These are phyloP conservation scores for Muraenolepis orangiensis DNA, from an alignment of 2,797 vertebrate species.

Conservation along the genomic window DNA sequence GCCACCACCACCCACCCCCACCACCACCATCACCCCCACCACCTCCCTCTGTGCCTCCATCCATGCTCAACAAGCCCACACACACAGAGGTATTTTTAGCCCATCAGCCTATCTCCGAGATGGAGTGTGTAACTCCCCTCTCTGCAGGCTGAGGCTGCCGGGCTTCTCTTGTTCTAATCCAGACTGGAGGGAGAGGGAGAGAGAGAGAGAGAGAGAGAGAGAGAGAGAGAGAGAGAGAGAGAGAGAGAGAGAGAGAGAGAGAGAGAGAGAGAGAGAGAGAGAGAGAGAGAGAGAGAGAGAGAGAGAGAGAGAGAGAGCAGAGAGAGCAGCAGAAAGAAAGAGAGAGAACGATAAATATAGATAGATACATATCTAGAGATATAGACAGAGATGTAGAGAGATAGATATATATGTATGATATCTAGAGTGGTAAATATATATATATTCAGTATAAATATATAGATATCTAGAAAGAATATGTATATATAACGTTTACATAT, in stretches of 20 bases:
- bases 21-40: slow-evolving; percentile 6
- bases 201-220: slow-evolving; percentile 32
- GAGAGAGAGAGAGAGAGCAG: slow-evolving; percentile 39
- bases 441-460: too few relatives aligned
- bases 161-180: slow-evolving; percentile 79
- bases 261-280: neutral
- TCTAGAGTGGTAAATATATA: too few relatives aligned
- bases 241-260: slow-evolving; percentile 35
- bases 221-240: slow-evolving; percentile 49
- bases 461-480: too few relatives aligned
- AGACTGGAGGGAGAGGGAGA: slow-evolving; percentile 65
- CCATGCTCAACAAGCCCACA: slow-evolving; percentile 60
- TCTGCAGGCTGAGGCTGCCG: slow-evolving; percentile 74
- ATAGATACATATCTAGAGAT: slow-evolving; percentile 29
- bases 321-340: slow-evolving; percentile 43
- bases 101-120: slow-evolving; percentile 73
- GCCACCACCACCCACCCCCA: slow-evolving; percentile 31
- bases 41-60: slow-evolving; percentile 3
- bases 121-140: slow-evolving; percentile 70
- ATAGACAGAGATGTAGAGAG: slow-evolving; percentile 47
- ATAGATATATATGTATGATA: too few relatives aligned
- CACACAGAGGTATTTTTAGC: slow-evolving; percentile 76
- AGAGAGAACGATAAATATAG: slow-evolving; percentile 43
- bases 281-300: too few relatives aligned
- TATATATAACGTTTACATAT: too few relatives aligned